Percentiles rank a stretch among this genome's conserved stretches.
Evolutionary conservation across 1,140 invertebrate genomes (phyloP).

Genomic region (Calliopsis andreniformis): DNA sequence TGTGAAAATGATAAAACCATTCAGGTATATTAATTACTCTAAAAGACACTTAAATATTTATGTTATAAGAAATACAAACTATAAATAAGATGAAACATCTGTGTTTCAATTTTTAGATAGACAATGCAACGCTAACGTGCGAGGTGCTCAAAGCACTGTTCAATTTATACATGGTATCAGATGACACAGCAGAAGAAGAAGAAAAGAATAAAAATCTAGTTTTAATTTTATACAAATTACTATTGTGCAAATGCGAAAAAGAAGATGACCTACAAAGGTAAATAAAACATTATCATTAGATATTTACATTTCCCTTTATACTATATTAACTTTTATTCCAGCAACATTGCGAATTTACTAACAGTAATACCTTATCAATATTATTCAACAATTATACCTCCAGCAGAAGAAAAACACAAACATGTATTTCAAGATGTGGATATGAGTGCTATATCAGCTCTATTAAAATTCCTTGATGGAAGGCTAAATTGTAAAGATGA

Average conservation of each 20-base stretch:
- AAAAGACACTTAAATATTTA: slow-evolving; percentile 81
- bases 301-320: neutral
- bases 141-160: slow-evolving; percentile 95
- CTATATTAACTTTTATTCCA: slow-evolving; percentile 57
- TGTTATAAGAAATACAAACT: no score
- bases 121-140: slow-evolving; percentile 87
- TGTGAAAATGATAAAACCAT: slow-evolving; percentile 65
- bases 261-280: slow-evolving; percentile 88
- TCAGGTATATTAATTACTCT: slow-evolving; percentile 34
- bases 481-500: slow-evolving; percentile 77
- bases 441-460: slow-evolving; percentile 83
- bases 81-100: slow-evolving; percentile 55
- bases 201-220: slow-evolving; percentile 88
- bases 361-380: slow-evolving; percentile 70
- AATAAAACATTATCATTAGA: slow-evolving; percentile 29
- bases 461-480: slow-evolving; percentile 84
- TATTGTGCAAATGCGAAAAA: slow-evolving; percentile 86
- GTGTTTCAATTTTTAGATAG: slow-evolving; percentile 79
- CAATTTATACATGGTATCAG: slow-evolving; percentile 85
- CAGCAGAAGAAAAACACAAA: slow-evolving; percentile 37
- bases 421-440: slow-evolving; percentile 73
- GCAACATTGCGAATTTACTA: slow-evolving; percentile 75
- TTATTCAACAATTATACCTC: slow-evolving; percentile 65
- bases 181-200: slow-evolving; percentile 85
- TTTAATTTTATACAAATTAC: slow-evolving; percentile 86